Evolutionary conservation across 2,113 vertebrate species (phyloP), one percentile per base, ranked within the genome.

Genomic region (Paralichthys olivaceus): DNA sequence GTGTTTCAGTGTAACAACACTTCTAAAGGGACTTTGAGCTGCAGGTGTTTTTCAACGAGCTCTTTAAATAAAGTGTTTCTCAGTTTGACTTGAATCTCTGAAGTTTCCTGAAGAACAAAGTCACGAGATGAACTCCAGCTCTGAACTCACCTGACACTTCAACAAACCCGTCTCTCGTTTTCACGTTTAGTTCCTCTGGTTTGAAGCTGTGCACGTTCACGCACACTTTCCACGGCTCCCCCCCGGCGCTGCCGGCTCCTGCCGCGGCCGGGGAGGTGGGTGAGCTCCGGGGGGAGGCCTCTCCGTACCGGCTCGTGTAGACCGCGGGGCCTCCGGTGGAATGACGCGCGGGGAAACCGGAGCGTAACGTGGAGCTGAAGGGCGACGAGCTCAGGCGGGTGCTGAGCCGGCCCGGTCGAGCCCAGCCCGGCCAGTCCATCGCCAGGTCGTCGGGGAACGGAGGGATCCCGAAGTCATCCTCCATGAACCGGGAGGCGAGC

Each of bases 151-250:
- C 97, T 83, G 98, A 98, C 60, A 99, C 97, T 85, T 99, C 98
- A 28, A 99, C 97, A 15, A 97, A 99, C 3, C 97, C 96, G 0
- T 99, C 98, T 83, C 95, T 97, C 56, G 98, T 99, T 88, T 96
- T 99, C 65, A 99, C 95, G 0, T 94, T 93, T 68, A 99, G 89
- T 79, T 99, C 98, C 87, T 98, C 97, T 0, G 98, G 95, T 69
- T 94, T 96, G 92, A 98, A 99, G 94, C 96, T 99, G 93, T 99
- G 97, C 73, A 99, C 98, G 15, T 98, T 99, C 73, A 99, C 98
- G 9, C 98, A 99, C n/a, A 99, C 96, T 82, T 99, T 99, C 98
- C 98, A 99, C 12, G 97, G 97, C 78, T 99, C 97, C 0, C 96
- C 96, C 0, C 95, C 91, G 54, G 94, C 91, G 28, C 91, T 87